These are phyloP conservation scores for Laspeyria flexula DNA, from an alignment of 2,888 invertebrate species.

Conservation along the genomic window DNA sequence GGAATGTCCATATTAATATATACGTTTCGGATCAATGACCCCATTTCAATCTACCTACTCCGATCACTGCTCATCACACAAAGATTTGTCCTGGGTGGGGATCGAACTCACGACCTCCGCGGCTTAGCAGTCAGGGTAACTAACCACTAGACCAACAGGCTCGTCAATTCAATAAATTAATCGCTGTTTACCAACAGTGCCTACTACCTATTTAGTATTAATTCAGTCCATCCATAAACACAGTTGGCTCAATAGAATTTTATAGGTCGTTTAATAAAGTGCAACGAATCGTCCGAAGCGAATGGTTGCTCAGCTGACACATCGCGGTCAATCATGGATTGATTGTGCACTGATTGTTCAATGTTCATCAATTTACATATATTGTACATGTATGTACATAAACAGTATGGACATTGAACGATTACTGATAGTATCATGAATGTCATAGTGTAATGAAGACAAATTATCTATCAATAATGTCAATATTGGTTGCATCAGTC, in stretches of 20 bases:
- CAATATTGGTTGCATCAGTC: too few relatives aligned
- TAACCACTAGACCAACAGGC: too few relatives aligned
- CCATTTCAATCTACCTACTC: too few relatives aligned
- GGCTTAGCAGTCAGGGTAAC: too few relatives aligned
- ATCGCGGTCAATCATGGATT: conserved; percentile 41
- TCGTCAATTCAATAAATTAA: too few relatives aligned
- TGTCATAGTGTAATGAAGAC: not conserved
- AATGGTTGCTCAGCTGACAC: conserved; percentile 25
- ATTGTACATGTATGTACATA: conserved; percentile 29
- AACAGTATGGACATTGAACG: conserved; percentile 19
- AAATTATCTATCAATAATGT: not conserved
- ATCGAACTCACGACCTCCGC: too few relatives aligned
- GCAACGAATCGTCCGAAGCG: conserved; percentile 31
- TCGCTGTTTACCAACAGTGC: too few relatives aligned
- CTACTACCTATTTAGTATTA: not conserved
- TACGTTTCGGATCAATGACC: too few relatives aligned
- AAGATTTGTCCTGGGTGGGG: too few relatives aligned
- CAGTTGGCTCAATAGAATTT: conserved; percentile 33
- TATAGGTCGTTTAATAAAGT: conserved; percentile 31
- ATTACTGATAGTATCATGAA: conserved; percentile 22
- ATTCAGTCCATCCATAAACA: conserved; percentile 8
- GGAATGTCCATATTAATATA: too few relatives aligned
- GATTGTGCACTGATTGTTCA: conserved; percentile 45
- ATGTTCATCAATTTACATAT: conserved; percentile 33
- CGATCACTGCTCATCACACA: too few relatives aligned